Conservation (phyloP, 1,140 invertebrate species). For the Harlomillsia oculata region DNA sequence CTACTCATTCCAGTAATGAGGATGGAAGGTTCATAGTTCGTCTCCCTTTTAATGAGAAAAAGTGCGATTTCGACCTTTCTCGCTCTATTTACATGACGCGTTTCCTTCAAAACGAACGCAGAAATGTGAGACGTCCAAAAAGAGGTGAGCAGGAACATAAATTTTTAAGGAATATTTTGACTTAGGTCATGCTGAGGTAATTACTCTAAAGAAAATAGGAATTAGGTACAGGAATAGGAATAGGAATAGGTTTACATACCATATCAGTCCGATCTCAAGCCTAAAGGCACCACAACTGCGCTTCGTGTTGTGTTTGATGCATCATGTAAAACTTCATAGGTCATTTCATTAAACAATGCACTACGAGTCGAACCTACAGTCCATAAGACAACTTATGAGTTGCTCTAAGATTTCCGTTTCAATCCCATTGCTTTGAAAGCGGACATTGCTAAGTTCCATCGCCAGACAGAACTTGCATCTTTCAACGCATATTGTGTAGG, state of each 20-base stretch:
- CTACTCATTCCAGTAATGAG: constrained; percentile 17
- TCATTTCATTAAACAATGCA: constrained; percentile 19
- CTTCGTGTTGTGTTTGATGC: constrained; percentile 8
- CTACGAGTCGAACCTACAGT: constrained; percentile 37
- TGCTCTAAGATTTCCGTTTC: constrained; percentile 40
- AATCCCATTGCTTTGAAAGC: constrained; percentile 37
- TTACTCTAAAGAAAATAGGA: not conserved
- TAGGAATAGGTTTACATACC: constrained; percentile 6
- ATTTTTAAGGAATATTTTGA: constrained; percentile 35
- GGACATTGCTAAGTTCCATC: constrained; percentile 37
- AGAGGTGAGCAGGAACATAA: constrained; percentile 1
- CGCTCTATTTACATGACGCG: constrained; percentile 19
- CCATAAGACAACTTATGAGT: constrained; percentile 39
- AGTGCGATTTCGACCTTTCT: constrained; percentile 17
- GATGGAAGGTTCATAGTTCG: constrained; percentile 31
- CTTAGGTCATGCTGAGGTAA: constrained; percentile 37
- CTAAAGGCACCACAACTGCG: constrained; percentile 1
- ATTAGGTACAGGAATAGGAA: no score
- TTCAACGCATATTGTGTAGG: constrained; percentile 41
- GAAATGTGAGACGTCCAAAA: not conserved
- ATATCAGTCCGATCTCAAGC: constrained; percentile 8
- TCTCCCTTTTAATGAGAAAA: constrained; percentile 32
- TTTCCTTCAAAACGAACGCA: constrained; percentile 11
- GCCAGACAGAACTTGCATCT: constrained; percentile 25
- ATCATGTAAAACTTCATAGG: not conserved